A percentile compares a stretch with the other conserved stretches of the same genome.
phyloP scores from a whole-genome alignment of 2,888 invertebrate species.

The Galerucella calmariensis region DNA sequence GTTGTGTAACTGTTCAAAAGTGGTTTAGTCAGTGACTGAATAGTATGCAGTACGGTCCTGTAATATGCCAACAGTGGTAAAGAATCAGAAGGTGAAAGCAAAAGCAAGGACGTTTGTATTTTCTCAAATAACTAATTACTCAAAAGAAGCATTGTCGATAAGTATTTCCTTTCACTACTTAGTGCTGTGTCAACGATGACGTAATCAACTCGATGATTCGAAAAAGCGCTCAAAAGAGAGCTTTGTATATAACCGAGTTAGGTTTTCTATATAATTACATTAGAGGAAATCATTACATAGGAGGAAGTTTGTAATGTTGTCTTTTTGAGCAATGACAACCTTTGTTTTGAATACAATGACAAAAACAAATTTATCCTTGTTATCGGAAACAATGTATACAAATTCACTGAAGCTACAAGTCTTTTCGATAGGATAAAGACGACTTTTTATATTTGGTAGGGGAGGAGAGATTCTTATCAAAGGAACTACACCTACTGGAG shows the following conservation, averaged over 20 bases:
- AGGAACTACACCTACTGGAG: neutral
- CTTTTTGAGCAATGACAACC: too few relatives aligned
- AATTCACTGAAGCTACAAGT: too few relatives aligned
- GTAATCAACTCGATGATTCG: slow-evolving; percentile 25
- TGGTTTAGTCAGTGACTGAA: too few relatives aligned
- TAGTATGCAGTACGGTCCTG: neutral
- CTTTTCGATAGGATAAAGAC: too few relatives aligned
- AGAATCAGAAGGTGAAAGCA: slow-evolving; percentile 10
- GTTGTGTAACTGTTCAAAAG: neutral
- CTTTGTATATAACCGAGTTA: slow-evolving; percentile 21
- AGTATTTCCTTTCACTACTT: slow-evolving; percentile 28
- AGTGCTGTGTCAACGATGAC: slow-evolving; percentile 27
- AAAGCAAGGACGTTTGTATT: slow-evolving; percentile 23
- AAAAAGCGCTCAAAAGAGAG: slow-evolving; percentile 20
- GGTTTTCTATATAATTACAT: slow-evolving; percentile 28
- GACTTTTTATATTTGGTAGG: too few relatives aligned
- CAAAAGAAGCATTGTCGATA: slow-evolving; percentile 25
- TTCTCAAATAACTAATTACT: slow-evolving; percentile 32
- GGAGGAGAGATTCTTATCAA: slow-evolving; percentile 3
- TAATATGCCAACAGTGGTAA: slow-evolving; percentile 1
- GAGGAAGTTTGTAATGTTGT: slow-evolving; percentile 12
- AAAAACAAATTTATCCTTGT: too few relatives aligned
- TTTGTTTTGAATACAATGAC: too few relatives aligned
- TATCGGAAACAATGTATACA: too few relatives aligned
- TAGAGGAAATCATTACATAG: slow-evolving; percentile 20